phyloP scores from a whole-genome alignment of 2,888 invertebrate genomes.

The Perithous albicinctus region DNA sequence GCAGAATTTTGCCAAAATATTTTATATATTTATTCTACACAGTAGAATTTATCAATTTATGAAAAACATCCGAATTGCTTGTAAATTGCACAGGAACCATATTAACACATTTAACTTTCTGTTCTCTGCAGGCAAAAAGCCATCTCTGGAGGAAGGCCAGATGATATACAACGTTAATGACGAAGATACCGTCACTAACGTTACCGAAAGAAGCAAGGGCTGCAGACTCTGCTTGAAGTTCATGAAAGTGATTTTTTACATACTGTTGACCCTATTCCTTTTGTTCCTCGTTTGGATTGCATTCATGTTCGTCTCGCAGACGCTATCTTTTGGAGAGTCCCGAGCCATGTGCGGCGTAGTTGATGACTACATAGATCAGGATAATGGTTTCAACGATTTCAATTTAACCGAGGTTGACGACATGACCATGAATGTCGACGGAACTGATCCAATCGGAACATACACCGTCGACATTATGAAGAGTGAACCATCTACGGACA shows the following conservation, averaged over 20 bases:
- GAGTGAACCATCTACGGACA: too few relatives aligned
- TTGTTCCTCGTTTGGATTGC: conserved; percentile 59
- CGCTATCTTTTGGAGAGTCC: not conserved
- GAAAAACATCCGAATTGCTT: too few relatives aligned
- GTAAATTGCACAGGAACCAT: too few relatives aligned
- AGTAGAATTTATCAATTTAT: too few relatives aligned
- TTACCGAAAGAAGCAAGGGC: not conserved
- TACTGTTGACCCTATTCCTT: conserved; percentile 59
- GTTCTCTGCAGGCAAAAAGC: conserved; percentile 42
- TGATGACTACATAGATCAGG: not conserved
- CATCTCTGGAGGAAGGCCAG: conserved; percentile 57
- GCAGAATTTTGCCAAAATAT: too few relatives aligned
- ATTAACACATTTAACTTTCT: not conserved
- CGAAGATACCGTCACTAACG: conserved; percentile 8
- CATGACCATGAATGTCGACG: not conserved
- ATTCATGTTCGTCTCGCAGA: not conserved
- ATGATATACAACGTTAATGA: conserved; percentile 34
- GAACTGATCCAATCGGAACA: too few relatives aligned
- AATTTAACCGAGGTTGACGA: not conserved
- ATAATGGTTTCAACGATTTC: not conserved
- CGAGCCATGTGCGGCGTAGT: not conserved
- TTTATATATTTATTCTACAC: too few relatives aligned
- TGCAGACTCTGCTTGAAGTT: conserved; percentile 33
- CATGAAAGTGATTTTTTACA: conserved; percentile 63
- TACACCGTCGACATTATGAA: not conserved